These are phyloP conservation scores for Poeciliopsis infans DNA, from an alignment of 2,797 vertebrate genomes.

Conservation along the genomic window DNA sequence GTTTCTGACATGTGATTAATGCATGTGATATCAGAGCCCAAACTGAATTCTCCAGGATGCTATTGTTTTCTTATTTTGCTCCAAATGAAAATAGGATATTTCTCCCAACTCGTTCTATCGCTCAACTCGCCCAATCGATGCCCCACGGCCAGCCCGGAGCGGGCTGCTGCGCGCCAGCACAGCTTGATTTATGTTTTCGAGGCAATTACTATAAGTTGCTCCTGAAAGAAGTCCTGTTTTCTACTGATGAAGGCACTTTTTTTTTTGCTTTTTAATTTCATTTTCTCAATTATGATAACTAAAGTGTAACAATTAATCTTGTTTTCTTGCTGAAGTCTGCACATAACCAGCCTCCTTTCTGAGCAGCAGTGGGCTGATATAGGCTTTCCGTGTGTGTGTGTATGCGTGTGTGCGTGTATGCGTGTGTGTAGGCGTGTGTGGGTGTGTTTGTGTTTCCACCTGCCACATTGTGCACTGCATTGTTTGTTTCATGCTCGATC, in stretches of 20 bases:
- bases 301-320: conserved; percentile 76
- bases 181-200: conserved; percentile 66
- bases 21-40: conserved; percentile 52
- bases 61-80: conserved; percentile 64
- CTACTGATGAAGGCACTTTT: conserved; percentile 68
- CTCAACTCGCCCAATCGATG: conserved; percentile 58
- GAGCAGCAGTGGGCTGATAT: conserved; percentile 64
- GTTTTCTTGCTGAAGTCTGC: conserved; percentile 72
- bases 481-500: conserved; percentile 42
- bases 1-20: conserved; percentile 69
- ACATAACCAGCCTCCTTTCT: conserved; percentile 60
- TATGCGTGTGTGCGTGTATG: neutral
- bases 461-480: conserved; percentile 7
- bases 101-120: conserved; percentile 53
- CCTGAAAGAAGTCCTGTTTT: conserved; percentile 62
- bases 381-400: conserved; percentile 32
- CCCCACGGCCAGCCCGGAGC: conserved; percentile 25
- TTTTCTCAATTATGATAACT: conserved; percentile 68
- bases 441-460: conserved; percentile 17
- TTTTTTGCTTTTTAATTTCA: conserved; percentile 65
- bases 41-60: conserved; percentile 55
- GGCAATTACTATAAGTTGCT: conserved; percentile 70
- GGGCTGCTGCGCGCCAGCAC: conserved; percentile 41
- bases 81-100: conserved; percentile 70
- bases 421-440: neutral